These are phyloP conservation scores for Helicoverpa zea DNA, from an alignment of 1,140 invertebrate genomes.

Conservation along the genomic window DNA sequence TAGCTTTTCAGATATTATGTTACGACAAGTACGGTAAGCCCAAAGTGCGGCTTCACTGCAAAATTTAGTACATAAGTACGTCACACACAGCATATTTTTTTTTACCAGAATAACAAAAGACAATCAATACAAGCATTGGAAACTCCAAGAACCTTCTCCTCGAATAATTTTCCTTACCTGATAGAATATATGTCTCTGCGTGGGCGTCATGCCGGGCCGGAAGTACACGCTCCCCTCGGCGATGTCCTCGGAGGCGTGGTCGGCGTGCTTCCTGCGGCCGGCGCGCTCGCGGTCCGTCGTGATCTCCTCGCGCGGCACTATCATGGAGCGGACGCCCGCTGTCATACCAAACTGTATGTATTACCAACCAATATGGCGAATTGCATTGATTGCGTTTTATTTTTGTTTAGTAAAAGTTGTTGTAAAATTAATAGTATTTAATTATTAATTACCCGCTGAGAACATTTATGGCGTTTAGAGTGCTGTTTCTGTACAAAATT, in stretches of 20 bases:
- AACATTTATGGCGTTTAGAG: too few relatives aligned
- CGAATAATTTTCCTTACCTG: constrained; percentile 87
- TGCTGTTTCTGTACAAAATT: too few relatives aligned
- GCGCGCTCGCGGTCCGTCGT: constrained; percentile 63
- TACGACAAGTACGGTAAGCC: too few relatives aligned
- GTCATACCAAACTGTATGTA: background rate
- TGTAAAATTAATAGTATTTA: too few relatives aligned
- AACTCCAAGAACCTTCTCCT: background rate
- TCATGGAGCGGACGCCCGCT: constrained; percentile 74
- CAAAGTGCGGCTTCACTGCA: too few relatives aligned
- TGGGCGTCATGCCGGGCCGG: constrained; percentile 90
- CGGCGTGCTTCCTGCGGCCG: constrained; percentile 32
- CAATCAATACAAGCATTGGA: background rate
- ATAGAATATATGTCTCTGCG: constrained; percentile 94
- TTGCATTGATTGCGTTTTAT: background rate
- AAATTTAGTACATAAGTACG: too few relatives aligned
- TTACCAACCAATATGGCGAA: background rate
- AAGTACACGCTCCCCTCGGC: constrained; percentile 86
- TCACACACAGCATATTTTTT: too few relatives aligned
- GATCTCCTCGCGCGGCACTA: constrained; percentile 67
- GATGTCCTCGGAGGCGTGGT: constrained; percentile 60
- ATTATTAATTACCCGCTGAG: too few relatives aligned
- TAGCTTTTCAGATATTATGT: too few relatives aligned
- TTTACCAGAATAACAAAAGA: too few relatives aligned
- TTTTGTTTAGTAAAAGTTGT: background rate